Percentiles rank a stretch among this genome's conserved stretches.
Evolutionary conservation across 2,888 invertebrate species (phyloP).

Genomic region (Pecten maximus): DNA sequence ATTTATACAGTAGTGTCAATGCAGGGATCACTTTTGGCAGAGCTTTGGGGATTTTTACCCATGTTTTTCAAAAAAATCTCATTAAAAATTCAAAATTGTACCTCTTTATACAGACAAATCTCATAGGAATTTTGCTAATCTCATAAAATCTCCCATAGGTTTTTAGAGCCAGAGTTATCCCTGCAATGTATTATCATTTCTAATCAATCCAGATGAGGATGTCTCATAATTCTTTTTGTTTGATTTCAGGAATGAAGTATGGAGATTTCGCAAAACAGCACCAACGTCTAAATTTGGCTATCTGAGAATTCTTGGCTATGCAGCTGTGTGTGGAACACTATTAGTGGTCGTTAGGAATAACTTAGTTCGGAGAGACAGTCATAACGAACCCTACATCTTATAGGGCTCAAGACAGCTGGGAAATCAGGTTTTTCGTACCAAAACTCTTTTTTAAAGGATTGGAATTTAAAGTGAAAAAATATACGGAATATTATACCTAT

Average conservation of each 20-base stretch:
- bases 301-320: not conserved
- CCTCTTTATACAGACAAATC: no score
- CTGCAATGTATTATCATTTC: no score
- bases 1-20: no score
- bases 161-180: no score
- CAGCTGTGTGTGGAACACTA: not conserved
- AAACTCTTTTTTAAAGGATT: not conserved
- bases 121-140: no score
- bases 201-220: no score
- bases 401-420: not conserved
- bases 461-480: not conserved
- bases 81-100: no score
- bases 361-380: not conserved
- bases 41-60: no score
- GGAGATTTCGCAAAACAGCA: not conserved
- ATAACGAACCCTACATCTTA: not conserved
- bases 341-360: not conserved
- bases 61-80: no score
- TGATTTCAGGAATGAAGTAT: conserved; percentile 21
- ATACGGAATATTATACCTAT: not conserved
- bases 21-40: no score
- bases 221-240: no score
- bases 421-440: not conserved
- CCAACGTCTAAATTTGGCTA: not conserved
- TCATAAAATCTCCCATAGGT: no score